Percentiles rank a stretch among this genome's conserved stretches.
Conservation (phyloP, 1,140 invertebrate species). For the Aphidius gifuensis region DNA sequence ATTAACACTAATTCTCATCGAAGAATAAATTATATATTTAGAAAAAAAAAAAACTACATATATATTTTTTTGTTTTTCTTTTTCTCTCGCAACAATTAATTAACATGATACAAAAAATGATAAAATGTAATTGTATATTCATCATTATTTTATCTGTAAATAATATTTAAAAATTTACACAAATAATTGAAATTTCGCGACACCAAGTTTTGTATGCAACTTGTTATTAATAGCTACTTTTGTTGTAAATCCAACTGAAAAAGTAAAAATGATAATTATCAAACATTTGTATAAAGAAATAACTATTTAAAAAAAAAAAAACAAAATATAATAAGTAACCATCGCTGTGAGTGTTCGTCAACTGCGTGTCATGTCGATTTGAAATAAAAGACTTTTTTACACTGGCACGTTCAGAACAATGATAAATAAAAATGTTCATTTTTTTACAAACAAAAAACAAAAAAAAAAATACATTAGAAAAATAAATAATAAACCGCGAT, state of each 20-base stretch:
- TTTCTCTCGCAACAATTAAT: no score
- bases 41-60: no score
- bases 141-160: no score
- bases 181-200: slow-evolving; percentile 1
- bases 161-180: no score
- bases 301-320: background rate
- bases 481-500: background rate
- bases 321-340: slow-evolving; percentile 8
- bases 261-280: background rate
- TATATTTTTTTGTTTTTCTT: no score
- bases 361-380: background rate
- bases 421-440: slow-evolving; percentile 7
- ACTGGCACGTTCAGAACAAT: no score
- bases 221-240: background rate
- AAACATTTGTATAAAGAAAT: slow-evolving; percentile 3
- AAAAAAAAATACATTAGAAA: slow-evolving; percentile 5
- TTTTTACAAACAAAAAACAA: slow-evolving; percentile 3
- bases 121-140: no score
- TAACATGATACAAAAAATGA: no score
- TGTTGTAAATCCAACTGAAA: no score
- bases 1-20: no score
- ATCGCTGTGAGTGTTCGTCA: slow-evolving; percentile 5
- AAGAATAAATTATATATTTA: no score
- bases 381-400: no score
- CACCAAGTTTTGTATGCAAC: slow-evolving; percentile 2